Evolutionary conservation across 2,888 invertebrate species (phyloP), one percentile per base, ranked within the genome.

Genomic region (Geophilus truncorum): DNA sequence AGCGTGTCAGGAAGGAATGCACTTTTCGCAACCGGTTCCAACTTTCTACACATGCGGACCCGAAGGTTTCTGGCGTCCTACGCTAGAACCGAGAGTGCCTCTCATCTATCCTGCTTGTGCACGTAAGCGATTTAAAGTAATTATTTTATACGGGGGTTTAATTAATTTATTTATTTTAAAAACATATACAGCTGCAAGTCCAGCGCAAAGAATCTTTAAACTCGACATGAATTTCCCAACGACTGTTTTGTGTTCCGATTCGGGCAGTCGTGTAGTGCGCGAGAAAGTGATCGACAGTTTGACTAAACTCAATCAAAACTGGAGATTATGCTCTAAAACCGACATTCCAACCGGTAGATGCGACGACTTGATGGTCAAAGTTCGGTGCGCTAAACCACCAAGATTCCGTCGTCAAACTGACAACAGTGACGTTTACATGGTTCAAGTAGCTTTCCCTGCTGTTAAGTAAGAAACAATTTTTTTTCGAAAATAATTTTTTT

Each of bases 1-100:
- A 82, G 90, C 92, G 77, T 96, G 96, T 85, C 88, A 91, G 81
- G 82, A 83, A 28, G 94, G 95, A n/a, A 89, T 95, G 6, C 90
- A 93, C 83, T 98, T 98, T 89, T 96, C 97, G 0, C 94, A 95
- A 86, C 91, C 92, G 81, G 94, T 97, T n/a, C 97, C 98, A 0
- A 93, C 94, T 84, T 98, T 98, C 90, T 98, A 97, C 87, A 96
- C 96, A 0, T 98, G 98, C 86, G 97, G 97, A n/a, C 94, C 94
- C 80, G 97, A 98, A 91, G 98, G 98, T 57, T 94, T 96, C 88
- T 98, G 98, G 98, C 90, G 96, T 84, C 97, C 97, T 79, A 95
- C 94, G 0, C 89, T 89, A 45, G 92, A 94, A 85, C 94, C 95
- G 9, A 90, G 90, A 77, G 89, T 93, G 84, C 94, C 95, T 34